phyloP scores from a whole-genome alignment of 64 coral and sea anemone genomes.

The Exaiptasia diaphana region DNA sequence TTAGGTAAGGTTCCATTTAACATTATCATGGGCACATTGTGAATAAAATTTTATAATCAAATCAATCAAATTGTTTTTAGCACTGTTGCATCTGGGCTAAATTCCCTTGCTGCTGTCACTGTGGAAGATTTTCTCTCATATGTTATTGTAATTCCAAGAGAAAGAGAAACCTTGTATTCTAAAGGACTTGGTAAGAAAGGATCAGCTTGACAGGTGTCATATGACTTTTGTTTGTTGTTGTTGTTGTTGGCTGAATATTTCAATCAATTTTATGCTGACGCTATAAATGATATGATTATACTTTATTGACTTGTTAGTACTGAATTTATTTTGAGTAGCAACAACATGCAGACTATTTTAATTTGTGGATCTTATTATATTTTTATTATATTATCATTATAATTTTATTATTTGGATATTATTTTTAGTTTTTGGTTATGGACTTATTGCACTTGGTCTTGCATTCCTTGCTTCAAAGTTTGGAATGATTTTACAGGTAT shows the following conservation, averaged over 20 bases:
- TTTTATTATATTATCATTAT: not conserved
- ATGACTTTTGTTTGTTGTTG: too few relatives aligned
- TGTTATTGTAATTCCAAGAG: constrained; percentile 26
- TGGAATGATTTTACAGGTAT: constrained; percentile 66
- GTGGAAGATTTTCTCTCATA: constrained; percentile 59
- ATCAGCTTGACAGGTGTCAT: too few relatives aligned
- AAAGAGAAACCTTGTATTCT: constrained; percentile 47
- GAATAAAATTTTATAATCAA: not conserved
- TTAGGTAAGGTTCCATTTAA: not conserved
- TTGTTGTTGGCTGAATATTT: too few relatives aligned
- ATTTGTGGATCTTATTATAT: too few relatives aligned
- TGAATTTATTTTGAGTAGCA: too few relatives aligned
- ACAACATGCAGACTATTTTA: too few relatives aligned
- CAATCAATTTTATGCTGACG: too few relatives aligned
- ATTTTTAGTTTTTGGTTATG: constrained; percentile 40
- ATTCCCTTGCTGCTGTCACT: constrained; percentile 60
- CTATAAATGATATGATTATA: too few relatives aligned
- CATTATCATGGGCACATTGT: not conserved
- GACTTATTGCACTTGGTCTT: constrained; percentile 30
- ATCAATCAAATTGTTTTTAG: not conserved
- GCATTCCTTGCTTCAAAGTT: constrained; percentile 54
- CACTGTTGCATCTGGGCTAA: constrained; percentile 64
- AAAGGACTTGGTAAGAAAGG: constrained; percentile 33
- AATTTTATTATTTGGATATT: not conserved
- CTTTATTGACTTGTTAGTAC: too few relatives aligned